These are phyloP conservation scores for Microcebus griseorufus DNA, from an alignment of 2,113 vertebrate species.

Conservation along the genomic window DNA sequence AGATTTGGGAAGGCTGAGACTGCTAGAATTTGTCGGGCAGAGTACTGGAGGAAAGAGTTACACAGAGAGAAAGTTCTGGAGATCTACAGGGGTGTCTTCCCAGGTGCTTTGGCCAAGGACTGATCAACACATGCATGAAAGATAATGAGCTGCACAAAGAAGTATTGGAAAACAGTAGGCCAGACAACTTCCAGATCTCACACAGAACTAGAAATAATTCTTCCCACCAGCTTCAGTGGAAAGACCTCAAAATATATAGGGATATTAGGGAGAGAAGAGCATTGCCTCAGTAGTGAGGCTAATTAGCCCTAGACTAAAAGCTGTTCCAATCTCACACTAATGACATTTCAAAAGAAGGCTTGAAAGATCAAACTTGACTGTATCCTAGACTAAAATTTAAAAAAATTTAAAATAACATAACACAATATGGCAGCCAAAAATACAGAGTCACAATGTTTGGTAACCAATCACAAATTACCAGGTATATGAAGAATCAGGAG, in stretches of 20 bases:
- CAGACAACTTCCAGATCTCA: neutral
- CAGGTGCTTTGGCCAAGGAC: neutral
- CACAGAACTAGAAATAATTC: neutral
- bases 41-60: neutral
- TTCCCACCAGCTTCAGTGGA: neutral
- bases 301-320: neutral
- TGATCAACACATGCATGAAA: neutral
- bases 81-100: neutral
- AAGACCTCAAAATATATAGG: neutral
- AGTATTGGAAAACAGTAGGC: neutral
- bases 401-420: neutral
- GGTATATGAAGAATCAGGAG: neutral
- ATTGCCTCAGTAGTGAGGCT: neutral
- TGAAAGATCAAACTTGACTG: neutral
- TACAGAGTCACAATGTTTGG: neutral
- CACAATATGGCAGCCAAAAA: neutral
- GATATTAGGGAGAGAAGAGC: neutral
- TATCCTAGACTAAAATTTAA: neutral
- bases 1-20: neutral
- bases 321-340: neutral
- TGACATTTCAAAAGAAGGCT: neutral
- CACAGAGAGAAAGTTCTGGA: neutral
- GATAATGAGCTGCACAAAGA: neutral
- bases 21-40: neutral
- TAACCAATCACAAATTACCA: constrained; percentile 1